Percentiles rank a stretch among this genome's conserved stretches.
These are phyloP conservation scores for Steinernema hermaphroditum DNA, from an alignment of 2,888 invertebrate species.

Conservation along the genomic window DNA sequence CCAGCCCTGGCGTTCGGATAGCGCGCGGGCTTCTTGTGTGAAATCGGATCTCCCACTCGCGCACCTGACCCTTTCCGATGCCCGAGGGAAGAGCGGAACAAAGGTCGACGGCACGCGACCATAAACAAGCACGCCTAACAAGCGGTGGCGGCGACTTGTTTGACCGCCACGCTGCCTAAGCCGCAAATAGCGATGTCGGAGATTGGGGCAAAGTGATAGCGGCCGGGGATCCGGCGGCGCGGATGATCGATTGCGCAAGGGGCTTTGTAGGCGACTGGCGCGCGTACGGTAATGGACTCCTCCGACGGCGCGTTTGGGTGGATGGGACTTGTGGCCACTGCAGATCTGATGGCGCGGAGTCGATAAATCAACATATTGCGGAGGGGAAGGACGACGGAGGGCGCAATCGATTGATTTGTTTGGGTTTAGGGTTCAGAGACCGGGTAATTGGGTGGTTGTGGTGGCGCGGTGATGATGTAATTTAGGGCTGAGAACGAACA, in stretches of 20 bases:
- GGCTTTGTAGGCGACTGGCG: slow-evolving; percentile 5
- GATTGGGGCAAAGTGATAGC: slow-evolving; percentile 25
- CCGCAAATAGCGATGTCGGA: slow-evolving; percentile 9
- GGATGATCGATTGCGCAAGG: slow-evolving; percentile 23
- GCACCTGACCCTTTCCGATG: background rate
- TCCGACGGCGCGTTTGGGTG: background rate
- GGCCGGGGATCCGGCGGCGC: background rate
- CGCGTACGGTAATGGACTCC: slow-evolving; percentile 9
- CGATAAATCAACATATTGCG: slow-evolving; percentile 13
- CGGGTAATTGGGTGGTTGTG: no score
- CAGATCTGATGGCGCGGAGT: background rate
- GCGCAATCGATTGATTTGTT: slow-evolving; percentile 13
- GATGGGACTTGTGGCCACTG: background rate
- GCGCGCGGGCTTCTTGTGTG: background rate
- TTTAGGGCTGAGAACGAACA: no score
- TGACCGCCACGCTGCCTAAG: slow-evolving; percentile 18
- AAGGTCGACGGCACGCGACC: background rate
- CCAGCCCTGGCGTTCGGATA: background rate
- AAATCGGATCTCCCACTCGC: background rate
- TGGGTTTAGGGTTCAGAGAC: no score
- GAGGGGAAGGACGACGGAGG: background rate
- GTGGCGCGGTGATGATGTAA: no score
- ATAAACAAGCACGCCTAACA: slow-evolving; percentile 26
- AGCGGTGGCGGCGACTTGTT: slow-evolving; percentile 18
- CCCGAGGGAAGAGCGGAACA: background rate